Percentiles rank a stretch among this genome's conserved stretches.
These are phyloP conservation scores for Orussus abietinus DNA, from an alignment of 1,140 invertebrate genomes.

Conservation along the genomic window DNA sequence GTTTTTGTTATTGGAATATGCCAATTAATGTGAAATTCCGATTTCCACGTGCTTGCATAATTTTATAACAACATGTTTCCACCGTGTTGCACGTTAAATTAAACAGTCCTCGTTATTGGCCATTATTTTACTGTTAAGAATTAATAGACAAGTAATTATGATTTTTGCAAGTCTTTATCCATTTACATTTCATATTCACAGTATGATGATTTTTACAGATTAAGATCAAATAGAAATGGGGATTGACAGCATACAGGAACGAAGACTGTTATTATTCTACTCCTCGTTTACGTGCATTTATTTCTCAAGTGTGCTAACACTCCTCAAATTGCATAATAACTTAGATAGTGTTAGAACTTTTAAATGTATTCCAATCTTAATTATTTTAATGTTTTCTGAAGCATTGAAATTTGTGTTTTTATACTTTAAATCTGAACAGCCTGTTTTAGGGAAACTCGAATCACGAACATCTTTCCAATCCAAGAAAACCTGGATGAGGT, in stretches of 20 bases:
- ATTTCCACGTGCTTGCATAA: too few relatives aligned
- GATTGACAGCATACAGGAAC: constrained; percentile 28
- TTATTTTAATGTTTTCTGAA: constrained; percentile 44
- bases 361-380: constrained; percentile 42
- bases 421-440: constrained; percentile 28
- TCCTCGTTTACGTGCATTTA: constrained; percentile 48
- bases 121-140: too few relatives aligned
- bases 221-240: constrained; percentile 25
- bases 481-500: constrained; percentile 30
- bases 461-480: constrained; percentile 20
- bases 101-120: too few relatives aligned
- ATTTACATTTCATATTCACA: too few relatives aligned
- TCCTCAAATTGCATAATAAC: constrained; percentile 42
- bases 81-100: too few relatives aligned
- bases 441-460: constrained; percentile 25
- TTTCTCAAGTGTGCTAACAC: constrained; percentile 40
- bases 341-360: constrained; percentile 44
- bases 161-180: too few relatives aligned
- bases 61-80: too few relatives aligned
- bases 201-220: too few relatives aligned
- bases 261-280: constrained; percentile 40
- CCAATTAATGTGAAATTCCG: too few relatives aligned
- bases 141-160: too few relatives aligned
- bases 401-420: constrained; percentile 41
- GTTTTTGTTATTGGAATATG: too few relatives aligned